Conservation (phyloP, 2,888 invertebrate species). For the Perizoma affinitatum region DNA sequence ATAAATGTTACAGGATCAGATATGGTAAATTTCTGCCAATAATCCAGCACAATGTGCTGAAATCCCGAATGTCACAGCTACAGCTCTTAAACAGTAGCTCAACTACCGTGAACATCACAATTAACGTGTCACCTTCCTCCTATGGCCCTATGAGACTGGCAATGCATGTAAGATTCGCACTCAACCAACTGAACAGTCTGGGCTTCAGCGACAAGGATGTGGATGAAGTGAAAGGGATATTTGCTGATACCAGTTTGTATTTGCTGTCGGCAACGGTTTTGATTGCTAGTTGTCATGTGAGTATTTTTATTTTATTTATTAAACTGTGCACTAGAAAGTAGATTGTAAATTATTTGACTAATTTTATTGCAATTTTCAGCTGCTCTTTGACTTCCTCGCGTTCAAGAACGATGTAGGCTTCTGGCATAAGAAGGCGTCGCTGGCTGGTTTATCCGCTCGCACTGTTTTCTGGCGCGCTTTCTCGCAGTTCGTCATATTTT, state of each 20-base stretch:
- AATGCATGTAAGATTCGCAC: slow-evolving; percentile 89
- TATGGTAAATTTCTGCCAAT: slow-evolving; percentile 91
- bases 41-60: slow-evolving; percentile 92
- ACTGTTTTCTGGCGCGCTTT: slow-evolving; percentile 97
- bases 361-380: slow-evolving; percentile 80
- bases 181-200: slow-evolving; percentile 87
- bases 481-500: slow-evolving; percentile 95
- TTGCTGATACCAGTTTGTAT: slow-evolving; percentile 97
- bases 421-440: slow-evolving; percentile 93
- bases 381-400: slow-evolving; percentile 97
- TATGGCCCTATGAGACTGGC: slow-evolving; percentile 91
- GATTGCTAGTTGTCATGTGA: slow-evolving; percentile 96
- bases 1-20: slow-evolving; percentile 79
- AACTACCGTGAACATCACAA: slow-evolving; percentile 86
- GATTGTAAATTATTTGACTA: too few relatives aligned
- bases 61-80: slow-evolving; percentile 90
- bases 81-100: slow-evolving; percentile 86
- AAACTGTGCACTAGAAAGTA: too few relatives aligned
- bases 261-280: slow-evolving; percentile 94
- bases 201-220: slow-evolving; percentile 97
- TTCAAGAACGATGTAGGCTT: slow-evolving; percentile 99
- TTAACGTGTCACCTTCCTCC: slow-evolving; percentile 89
- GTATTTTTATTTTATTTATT: slow-evolving; percentile 55
- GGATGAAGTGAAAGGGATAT: slow-evolving; percentile 98
- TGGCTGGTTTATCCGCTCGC: slow-evolving; percentile 94